Conservation (phyloP, 1,140 invertebrate species). For the Pseudomyrmex dendroicus region DNA sequence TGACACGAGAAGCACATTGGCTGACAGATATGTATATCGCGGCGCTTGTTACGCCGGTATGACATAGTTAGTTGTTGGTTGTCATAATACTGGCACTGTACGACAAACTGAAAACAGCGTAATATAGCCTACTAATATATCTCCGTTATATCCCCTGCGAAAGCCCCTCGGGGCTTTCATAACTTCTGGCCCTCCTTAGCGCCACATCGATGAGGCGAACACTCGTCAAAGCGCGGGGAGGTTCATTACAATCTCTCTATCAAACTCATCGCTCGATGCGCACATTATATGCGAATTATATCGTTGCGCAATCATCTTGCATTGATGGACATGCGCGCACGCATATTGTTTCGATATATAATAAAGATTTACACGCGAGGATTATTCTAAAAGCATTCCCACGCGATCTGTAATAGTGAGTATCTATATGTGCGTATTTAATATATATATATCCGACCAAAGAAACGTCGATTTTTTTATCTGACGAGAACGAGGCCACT, state of each 20-base stretch:
- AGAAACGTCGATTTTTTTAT: constrained; percentile 13
- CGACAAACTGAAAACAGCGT: constrained; percentile 65
- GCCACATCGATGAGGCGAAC: constrained; percentile 23
- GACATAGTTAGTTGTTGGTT: constrained; percentile 35
- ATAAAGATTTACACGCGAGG: too few species aligned
- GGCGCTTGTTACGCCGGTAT: constrained; percentile 7
- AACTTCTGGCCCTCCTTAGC: constrained; percentile 67
- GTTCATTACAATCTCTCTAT: constrained; percentile 20
- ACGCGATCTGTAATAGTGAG: too few species aligned
- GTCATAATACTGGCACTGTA: constrained; percentile 19
- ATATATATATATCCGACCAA: too few species aligned
- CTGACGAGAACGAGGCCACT: neutral
- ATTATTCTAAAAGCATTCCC: neutral
- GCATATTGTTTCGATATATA: too few species aligned
- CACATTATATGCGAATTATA: neutral
- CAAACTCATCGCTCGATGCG: constrained; percentile 4
- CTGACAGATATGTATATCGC: constrained; percentile 35
- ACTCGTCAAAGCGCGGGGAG: constrained; percentile 49
- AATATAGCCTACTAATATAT: constrained; percentile 71
- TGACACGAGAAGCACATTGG: neutral
- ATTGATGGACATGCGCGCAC: neutral
- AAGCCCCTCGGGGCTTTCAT: constrained; percentile 70
- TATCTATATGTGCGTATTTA: too few species aligned
- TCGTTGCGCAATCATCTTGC: constrained; percentile 6
- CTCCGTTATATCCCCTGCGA: neutral